phyloP scores from a whole-genome alignment of 2,113 vertebrate species.

The Heterotilapia buettikoferi region DNA sequence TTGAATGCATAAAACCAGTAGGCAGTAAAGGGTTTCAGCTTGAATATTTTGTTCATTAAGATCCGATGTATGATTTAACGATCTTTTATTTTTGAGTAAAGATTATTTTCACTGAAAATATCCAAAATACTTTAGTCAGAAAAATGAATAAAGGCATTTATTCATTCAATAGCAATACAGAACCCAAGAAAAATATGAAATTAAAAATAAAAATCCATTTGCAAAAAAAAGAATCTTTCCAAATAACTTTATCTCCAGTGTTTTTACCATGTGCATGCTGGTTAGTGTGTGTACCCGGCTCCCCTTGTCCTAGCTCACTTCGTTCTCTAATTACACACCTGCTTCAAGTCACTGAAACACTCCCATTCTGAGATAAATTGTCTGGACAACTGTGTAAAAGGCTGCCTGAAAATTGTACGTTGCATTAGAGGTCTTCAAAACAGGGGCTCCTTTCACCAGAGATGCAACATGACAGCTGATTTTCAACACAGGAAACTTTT shows the following conservation, averaged over 20 bases:
- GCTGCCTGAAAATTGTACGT: neutral
- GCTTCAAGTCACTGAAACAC: neutral
- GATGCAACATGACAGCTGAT: neutral
- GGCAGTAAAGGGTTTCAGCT: neutral
- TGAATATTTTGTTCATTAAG: neutral
- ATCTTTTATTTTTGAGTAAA: neutral
- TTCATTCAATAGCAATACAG: neutral
- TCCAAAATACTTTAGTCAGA: neutral
- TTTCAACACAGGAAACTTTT: neutral
- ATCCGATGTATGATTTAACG: neutral
- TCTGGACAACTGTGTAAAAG: neutral
- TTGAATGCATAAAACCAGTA: neutral
- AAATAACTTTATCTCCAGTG: neutral
- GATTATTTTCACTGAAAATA: neutral
- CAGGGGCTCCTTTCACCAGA: neutral
- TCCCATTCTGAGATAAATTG: neutral
- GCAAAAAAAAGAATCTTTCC: neutral
- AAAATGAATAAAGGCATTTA: neutral
- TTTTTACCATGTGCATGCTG: neutral
- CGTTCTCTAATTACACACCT: neutral
- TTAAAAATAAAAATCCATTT: neutral
- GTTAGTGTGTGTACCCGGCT: neutral
- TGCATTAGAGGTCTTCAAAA: neutral
- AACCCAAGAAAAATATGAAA: neutral
- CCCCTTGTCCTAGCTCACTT: neutral